Base-by-base conservation (phyloP, 1,140 invertebrate genomes). In the Lepidurus couesii region DNA sequence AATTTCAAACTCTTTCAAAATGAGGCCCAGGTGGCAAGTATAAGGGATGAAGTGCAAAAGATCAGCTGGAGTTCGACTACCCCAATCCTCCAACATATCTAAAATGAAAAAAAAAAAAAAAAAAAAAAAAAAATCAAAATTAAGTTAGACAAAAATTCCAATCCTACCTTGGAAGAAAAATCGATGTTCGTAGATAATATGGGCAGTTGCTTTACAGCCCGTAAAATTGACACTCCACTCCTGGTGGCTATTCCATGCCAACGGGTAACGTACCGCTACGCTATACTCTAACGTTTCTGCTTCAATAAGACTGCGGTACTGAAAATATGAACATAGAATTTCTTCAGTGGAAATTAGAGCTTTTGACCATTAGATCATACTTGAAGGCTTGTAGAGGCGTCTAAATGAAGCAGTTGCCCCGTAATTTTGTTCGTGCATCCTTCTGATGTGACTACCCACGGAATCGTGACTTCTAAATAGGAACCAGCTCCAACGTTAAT, bases 1-100 rank as follows among this genome's bases (percentile, higher is more conserved):
- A 3, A 99, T 87, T 86, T 99, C 97, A 87, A 99, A 98, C 84
- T 98, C 95, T 85, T 98, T 96, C 7, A 98, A 86, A 0, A 95
- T 87, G 65, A 99, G 87, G 81, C 91, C 93, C 81, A 99, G 93
- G 84, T 95, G 93, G 91, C 95, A 98, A 0, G 96, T 98, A 84
- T 98, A 99, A 13, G 98, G 98, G 42, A 98, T 92, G 88, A 99
- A 99, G 83, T 93, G 91, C 74, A 97, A 87, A 75, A 99, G 90
- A 86, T 99, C 98, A 1, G 96, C 94, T 7, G 91, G 87, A 1
- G 91, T 89, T 86, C 97, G 96, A 77, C 90, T 93, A 0, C 94
- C 90, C 98, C 98, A 99, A 84, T 99, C 97, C 83, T 97, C 95
- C 16, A 98, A 92, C 82, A 99, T 87, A 87, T 98, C 91, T 91